Conservation (phyloP, 2,113 vertebrate genomes). For the Corythaeola cristata region DNA sequence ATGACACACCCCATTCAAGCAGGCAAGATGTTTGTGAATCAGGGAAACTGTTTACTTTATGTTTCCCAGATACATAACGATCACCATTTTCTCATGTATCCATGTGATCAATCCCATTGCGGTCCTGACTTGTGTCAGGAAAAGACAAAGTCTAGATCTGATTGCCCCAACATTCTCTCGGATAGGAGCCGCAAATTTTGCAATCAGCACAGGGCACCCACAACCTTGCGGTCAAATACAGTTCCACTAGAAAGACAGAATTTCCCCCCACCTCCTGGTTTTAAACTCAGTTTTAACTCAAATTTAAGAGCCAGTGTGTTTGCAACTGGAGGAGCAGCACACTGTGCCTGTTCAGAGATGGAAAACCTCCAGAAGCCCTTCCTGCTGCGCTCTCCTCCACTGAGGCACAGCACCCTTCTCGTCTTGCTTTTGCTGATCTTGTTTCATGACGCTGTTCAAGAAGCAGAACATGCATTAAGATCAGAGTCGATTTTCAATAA, state of each 20-base stretch:
- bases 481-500: neutral
- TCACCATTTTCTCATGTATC: neutral
- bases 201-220: neutral
- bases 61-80: neutral
- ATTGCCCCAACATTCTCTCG: neutral
- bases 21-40: neutral
- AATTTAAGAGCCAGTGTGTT: neutral
- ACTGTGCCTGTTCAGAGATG: fast-evolving
- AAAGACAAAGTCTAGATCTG: neutral
- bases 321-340: neutral
- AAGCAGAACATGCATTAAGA: neutral
- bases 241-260: neutral
- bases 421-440: neutral
- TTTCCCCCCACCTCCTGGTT: neutral
- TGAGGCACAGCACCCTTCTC: neutral
- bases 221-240: neutral
- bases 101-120: neutral
- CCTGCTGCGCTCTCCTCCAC: neutral
- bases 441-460: neutral
- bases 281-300: neutral
- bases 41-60: neutral
- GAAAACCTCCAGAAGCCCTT: neutral
- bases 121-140: neutral
- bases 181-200: neutral
- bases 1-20: neutral